Base-by-base conservation (phyloP, 2,888 invertebrate genomes). In the Prosapia bicincta region DNA sequence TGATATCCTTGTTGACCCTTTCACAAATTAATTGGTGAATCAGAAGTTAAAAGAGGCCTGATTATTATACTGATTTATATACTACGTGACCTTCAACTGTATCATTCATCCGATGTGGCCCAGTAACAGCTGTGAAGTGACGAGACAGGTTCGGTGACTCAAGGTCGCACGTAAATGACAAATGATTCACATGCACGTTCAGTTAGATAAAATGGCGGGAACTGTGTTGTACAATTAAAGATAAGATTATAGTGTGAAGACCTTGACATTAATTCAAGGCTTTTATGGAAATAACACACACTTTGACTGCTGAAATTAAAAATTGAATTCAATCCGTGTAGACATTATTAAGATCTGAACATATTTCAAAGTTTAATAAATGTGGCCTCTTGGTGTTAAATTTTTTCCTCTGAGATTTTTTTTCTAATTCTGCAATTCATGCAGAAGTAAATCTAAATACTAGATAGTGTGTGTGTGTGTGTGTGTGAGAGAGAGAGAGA, bases 181-280 rank as follows among this genome's bases (percentile, higher is more conserved):
- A 54, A 54, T 54, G 54, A 54, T 54, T 54, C 54, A 54, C 54
- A 54, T 54, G 54, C 54, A 54, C 54, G 54, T 54, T 54, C 20
- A 54, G 54, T 54, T 20, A 54, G 54, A 54, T 54, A 54, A 54
- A 54, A 54, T 54, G 54, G 54, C 54, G 54, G 54, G 54, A 54
- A 54, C 20, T 9, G 54, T 2, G 54, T 20, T n/a, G 6, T 54
- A 54, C 54, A 54, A 54, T 54, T 54, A 54, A 54, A 54, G 54
- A 54, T 54, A 54, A 54, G 54, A 54, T 54, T 54, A 54, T 5
- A n/a, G 20, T n/a, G n/a, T 20, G 20, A 54, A 54, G 54, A 9
- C 54, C 54, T 54, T 54, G 54, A 54, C 54, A 54, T 54, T 54
- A 54, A 54, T 54, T 54, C 54, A 54, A 54, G 54, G 54, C 54